phyloP scores from a whole-genome alignment of 2,888 invertebrate species.

The Didymodactylos carnosus region DNA sequence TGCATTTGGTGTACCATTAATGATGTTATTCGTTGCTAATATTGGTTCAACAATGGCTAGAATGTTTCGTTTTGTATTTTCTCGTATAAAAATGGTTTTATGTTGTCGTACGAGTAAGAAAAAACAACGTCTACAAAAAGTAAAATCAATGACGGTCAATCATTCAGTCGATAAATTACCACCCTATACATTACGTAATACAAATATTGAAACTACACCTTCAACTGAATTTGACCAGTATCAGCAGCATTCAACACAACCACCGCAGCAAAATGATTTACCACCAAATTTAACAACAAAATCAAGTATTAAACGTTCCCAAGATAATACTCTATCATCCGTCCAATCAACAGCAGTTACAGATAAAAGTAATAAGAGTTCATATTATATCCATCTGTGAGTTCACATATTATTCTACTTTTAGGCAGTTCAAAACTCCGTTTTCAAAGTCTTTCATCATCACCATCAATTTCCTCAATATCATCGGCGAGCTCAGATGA shows the following conservation, averaged over 20 bases:
- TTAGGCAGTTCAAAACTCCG: background rate
- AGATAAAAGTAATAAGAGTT: background rate
- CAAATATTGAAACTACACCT: too few species aligned
- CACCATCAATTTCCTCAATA: background rate
- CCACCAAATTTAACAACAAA: background rate
- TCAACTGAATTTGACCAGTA: too few species aligned
- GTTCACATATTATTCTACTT: background rate
- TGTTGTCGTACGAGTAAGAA: background rate
- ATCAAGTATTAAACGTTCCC: background rate
- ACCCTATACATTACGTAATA: too few species aligned
- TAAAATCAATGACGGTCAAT: background rate
- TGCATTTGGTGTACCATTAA: slow-evolving; percentile 13
- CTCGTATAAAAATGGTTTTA: background rate
- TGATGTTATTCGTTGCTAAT: slow-evolving; percentile 14
- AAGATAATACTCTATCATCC: too few species aligned
- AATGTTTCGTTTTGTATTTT: slow-evolving; percentile 1
- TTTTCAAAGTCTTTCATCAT: background rate
- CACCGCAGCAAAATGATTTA: background rate
- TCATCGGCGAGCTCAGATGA: background rate
- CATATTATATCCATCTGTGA: background rate
- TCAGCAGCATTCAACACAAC: too few species aligned
- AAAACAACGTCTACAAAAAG: background rate
- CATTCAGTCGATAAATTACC: too few species aligned
- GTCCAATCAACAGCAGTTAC: too few species aligned
- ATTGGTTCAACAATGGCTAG: slow-evolving; percentile 14